These are phyloP conservation scores for Cryptocheilus praepositus DNA, from an alignment of 2,888 invertebrate species.

Conservation along the genomic window DNA sequence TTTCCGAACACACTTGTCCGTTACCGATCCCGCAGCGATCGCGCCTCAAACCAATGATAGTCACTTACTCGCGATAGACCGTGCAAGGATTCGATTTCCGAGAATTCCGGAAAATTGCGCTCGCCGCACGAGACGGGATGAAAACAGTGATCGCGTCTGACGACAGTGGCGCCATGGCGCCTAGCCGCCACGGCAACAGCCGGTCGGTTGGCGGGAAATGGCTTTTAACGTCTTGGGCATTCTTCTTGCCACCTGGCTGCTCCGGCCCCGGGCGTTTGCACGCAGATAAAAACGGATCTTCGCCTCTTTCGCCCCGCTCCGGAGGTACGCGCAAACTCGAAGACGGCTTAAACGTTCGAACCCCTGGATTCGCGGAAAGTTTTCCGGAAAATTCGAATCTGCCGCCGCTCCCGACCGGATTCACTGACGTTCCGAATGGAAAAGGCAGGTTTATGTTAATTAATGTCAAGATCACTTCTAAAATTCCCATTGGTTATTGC, in stretches of 20 bases:
- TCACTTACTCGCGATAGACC: conserved; percentile 45
- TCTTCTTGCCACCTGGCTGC: background rate
- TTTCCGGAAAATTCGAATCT: conserved; percentile 31
- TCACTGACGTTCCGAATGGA: conserved; percentile 39
- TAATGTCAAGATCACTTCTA: conserved; percentile 37
- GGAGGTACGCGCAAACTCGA: background rate
- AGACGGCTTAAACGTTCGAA: no score
- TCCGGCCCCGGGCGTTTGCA: no score
- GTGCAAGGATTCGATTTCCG: conserved; percentile 43
- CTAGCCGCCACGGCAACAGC: conserved; percentile 50
- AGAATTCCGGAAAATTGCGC: conserved; percentile 45
- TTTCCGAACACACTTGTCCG: conserved; percentile 59
- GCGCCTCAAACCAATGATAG: conserved; percentile 34
- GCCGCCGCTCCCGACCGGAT: conserved; percentile 33
- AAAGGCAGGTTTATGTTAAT: conserved; percentile 43
- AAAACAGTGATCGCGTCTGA: conserved; percentile 66
- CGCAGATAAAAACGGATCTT: no score
- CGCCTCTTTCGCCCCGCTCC: background rate
- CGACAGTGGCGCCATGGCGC: conserved; percentile 60
- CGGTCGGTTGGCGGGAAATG: conserved; percentile 54
- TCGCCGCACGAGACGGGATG: conserved; percentile 53
- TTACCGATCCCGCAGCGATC: conserved; percentile 31
- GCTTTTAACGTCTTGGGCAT: conserved; percentile 13
- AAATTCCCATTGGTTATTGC: conserved; percentile 20
- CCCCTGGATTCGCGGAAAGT: no score